Base-by-base conservation (phyloP, 2,797 vertebrate genomes). In the Triplophysa bombifrons region DNA sequence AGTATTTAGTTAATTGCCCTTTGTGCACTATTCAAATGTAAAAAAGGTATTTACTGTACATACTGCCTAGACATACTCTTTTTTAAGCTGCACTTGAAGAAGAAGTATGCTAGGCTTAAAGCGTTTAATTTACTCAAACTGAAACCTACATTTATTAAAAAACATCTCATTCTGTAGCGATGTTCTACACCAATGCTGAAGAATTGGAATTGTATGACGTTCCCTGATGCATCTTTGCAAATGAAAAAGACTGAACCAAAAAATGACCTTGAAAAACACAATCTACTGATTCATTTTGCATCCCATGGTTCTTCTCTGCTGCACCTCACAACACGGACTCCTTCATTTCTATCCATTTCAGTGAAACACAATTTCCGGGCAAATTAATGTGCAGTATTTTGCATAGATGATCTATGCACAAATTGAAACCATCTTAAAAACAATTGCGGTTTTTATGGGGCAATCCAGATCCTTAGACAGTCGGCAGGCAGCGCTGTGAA, bases 401-500 rank as follows among this genome's bases (percentile, higher is more conserved):
- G 8, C 27, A 51, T 46, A 34, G 51, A 67, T 46, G 13, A 66
- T 60, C 48, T 68, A 67, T 56, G 6, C 34, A 44, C 50, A 56
- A 55, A 55, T 56, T 56, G 20, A 76, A 66, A 76, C 63, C 63
- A 63, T 38, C 51, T 61, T 55, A 48, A 76, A 27, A 53, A 75
- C 44, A 73, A 41, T 72, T n/a, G 34, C 19, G 25, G 44, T 38
- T 60, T 3, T 67, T 73, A 64, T 51, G 34, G 63, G 55, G 53
- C 14, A 72, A 34, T 44, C 14, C 41, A 58, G 3, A 19, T 61
- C 27, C 55, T 17, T 72, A n/a, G 30, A 51, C 55, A 72, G 50
- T 41, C 74, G 22, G 27, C 13, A 68, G n/a, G 83, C 72, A 3
- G 17, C 41, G 76, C 74, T 83, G 86, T 81, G 80, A 83, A 87